phyloP scores from a whole-genome alignment of 2,888 invertebrate genomes.

The Mystacides longicornis region DNA sequence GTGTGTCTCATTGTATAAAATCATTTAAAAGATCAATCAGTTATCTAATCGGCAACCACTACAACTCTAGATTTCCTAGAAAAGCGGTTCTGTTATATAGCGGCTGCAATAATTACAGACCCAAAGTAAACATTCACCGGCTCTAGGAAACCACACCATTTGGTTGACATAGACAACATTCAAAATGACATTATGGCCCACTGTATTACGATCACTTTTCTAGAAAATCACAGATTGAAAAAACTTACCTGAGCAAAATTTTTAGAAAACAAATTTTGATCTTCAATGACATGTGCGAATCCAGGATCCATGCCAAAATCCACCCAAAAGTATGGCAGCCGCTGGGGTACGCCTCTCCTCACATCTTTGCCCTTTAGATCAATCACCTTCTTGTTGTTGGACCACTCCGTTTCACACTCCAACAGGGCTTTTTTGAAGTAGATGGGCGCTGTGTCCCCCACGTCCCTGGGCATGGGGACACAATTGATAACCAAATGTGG shows the following conservation, averaged over 20 bases:
- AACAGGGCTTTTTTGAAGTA: slow-evolving; percentile 97
- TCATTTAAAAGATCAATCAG: no score
- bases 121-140: no score
- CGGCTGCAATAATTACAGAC: no score
- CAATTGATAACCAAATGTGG: slow-evolving; percentile 88
- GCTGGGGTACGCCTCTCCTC: slow-evolving; percentile 79
- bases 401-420: slow-evolving; percentile 94
- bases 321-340: slow-evolving; percentile 90
- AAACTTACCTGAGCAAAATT: slow-evolving; percentile 86
- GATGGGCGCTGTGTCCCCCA: slow-evolving; percentile 85
- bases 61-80: no score
- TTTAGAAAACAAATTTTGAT: slow-evolving; percentile 75
- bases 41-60: no score
- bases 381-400: slow-evolving; percentile 80
- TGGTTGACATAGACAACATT: no score
- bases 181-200: no score
- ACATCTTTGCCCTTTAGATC: slow-evolving; percentile 59
- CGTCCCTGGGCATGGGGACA: slow-evolving; percentile 75
- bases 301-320: slow-evolving; percentile 88
- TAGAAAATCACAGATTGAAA: no score
- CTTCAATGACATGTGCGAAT: slow-evolving; percentile 96
- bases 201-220: no score
- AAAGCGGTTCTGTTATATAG: no score
- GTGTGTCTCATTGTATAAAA: no score
- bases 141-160: no score